These are phyloP conservation scores for Eulacestoma nigropectus DNA, from an alignment of 2,113 vertebrate species.

Conservation along the genomic window DNA sequence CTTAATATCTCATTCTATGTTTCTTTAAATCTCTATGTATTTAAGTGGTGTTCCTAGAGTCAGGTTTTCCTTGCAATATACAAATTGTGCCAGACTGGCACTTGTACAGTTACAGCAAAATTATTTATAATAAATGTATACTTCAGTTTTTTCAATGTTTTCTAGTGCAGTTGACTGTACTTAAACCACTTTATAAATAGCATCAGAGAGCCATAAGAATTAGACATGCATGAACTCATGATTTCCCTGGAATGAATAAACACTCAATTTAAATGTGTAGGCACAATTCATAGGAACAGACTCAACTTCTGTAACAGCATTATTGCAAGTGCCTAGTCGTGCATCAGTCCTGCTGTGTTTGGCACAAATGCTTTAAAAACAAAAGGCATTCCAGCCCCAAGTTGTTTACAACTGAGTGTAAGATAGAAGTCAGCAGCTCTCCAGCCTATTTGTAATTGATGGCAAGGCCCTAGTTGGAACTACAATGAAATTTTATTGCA, in stretches of 20 bases:
- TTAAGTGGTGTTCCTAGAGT: not conserved
- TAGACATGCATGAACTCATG: not conserved
- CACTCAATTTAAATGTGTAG: not conserved
- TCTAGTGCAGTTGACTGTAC: not conserved
- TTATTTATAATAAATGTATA: not conserved
- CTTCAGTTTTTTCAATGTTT: not conserved
- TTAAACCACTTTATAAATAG: not conserved
- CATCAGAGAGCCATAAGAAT: not conserved
- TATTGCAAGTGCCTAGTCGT: not conserved
- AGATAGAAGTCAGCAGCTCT: not conserved
- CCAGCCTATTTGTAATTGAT: not conserved
- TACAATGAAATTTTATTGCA: not conserved
- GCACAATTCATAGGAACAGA: not conserved
- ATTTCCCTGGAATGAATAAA: not conserved
- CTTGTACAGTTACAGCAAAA: not conserved
- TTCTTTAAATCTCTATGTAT: not conserved
- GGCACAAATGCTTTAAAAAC: not conserved
- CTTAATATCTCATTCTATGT: not conserved
- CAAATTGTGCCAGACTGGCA: not conserved
- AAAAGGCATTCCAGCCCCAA: not conserved
- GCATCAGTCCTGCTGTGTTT: not conserved
- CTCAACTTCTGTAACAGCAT: not conserved
- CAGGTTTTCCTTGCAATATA: not conserved
- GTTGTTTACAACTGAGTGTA: not conserved
- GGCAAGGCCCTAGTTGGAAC: not conserved